Evolutionary conservation across 2,888 invertebrate genomes (phyloP).

Genomic region (Phaedon cochleariae): DNA sequence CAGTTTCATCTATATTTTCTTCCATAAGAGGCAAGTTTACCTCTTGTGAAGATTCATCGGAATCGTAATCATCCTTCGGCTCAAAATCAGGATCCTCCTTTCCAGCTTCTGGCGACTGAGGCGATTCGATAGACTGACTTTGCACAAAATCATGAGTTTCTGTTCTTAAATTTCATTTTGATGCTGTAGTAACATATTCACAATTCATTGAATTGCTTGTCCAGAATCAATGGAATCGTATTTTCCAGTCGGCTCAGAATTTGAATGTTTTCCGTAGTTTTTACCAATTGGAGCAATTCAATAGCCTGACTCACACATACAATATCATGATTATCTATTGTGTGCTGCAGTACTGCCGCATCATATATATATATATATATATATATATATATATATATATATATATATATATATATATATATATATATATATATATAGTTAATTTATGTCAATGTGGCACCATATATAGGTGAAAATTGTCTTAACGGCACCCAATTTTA

Average conservation of each 20-base stretch:
- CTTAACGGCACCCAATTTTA: no score
- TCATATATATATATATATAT: no score
- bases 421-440: no score
- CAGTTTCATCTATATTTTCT: not conserved
- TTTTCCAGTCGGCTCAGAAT: not conserved
- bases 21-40: not conserved
- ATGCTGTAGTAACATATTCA: not conserved
- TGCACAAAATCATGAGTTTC: not conserved
- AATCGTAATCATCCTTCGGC: not conserved
- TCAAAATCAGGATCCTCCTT: not conserved
- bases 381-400: no score
- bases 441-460: no score
- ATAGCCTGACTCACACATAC: not conserved
- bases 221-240: not conserved
- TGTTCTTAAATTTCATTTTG: not conserved
- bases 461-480: no score
- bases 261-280: not conserved
- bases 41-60: not conserved
- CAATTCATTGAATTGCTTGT: not conserved
- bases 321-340: not conserved
- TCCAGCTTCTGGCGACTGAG: not conserved
- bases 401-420: no score
- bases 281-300: not conserved
- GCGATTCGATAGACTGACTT: not conserved
- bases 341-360: not conserved